Conservation (phyloP, 2,113 vertebrate genomes). For the Candoia aspera region DNA sequence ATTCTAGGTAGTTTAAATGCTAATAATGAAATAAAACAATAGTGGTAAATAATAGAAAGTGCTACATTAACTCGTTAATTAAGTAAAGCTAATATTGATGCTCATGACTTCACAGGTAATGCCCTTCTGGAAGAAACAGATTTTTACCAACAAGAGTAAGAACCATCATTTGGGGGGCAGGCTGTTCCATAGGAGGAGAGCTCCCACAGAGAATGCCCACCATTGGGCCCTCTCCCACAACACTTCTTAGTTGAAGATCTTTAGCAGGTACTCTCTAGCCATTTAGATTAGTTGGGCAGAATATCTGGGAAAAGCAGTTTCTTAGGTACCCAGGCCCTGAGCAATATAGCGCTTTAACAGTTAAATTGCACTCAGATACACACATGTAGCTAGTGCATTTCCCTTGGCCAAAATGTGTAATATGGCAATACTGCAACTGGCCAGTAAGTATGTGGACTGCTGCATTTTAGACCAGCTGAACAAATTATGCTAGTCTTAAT, state of each 20-base stretch:
- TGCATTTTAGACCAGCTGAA: neutral
- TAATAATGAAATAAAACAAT: neutral
- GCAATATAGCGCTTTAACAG: neutral
- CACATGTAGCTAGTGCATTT: neutral
- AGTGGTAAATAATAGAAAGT: neutral
- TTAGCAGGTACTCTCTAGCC: neutral
- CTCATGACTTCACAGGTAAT: neutral
- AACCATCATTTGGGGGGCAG: neutral
- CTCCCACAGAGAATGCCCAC: neutral
- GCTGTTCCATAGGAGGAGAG: neutral
- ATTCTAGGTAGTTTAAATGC: neutral
- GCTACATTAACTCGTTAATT: neutral
- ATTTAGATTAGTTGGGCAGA: neutral
- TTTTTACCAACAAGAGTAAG: neutral
- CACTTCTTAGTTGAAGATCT: neutral
- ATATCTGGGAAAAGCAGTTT: neutral
- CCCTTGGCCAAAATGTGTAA: neutral
- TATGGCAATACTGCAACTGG: neutral
- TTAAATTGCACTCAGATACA: neutral
- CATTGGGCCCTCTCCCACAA: neutral
- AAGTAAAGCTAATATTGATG: neutral
- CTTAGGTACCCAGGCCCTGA: neutral
- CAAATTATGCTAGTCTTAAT: neutral
- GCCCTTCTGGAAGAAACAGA: neutral
- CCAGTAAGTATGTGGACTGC: neutral